Conservation (phyloP, 2,113 vertebrate species). For the Oreochromis spilurus region DNA sequence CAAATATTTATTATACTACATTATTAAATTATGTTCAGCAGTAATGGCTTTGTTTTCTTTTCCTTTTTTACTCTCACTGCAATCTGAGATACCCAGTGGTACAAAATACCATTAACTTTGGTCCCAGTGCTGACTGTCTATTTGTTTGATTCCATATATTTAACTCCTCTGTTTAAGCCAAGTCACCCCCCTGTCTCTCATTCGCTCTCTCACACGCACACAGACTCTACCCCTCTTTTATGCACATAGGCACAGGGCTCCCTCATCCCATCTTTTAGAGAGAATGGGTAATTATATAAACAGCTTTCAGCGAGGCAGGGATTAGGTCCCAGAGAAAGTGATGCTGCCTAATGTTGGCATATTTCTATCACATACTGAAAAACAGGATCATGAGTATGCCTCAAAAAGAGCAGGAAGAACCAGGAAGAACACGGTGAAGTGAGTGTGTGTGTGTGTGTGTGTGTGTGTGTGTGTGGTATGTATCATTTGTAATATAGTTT, state of each 20-base stretch:
- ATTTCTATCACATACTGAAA: conserved; percentile 38
- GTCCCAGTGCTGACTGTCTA: conserved; percentile 29
- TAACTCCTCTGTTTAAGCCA: conserved; percentile 31
- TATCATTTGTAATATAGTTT: background rate
- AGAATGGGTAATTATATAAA: conserved; percentile 68
- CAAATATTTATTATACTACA: conserved; percentile 56
- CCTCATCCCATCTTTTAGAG: conserved; percentile 41
- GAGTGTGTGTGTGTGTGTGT: background rate
- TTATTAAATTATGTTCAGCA: conserved; percentile 54
- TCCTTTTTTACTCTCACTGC: conserved; percentile 18
- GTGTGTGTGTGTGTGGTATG: background rate
- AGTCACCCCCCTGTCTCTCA: background rate
- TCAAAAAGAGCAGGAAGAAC: background rate
- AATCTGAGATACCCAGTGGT: conserved; percentile 35
- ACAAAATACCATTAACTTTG: conserved; percentile 55
- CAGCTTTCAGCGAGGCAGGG: conserved; percentile 53
- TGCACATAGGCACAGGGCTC: background rate
- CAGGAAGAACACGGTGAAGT: background rate
- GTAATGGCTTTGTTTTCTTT: conserved; percentile 50
- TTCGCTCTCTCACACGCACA: background rate
- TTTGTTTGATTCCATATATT: conserved; percentile 43
- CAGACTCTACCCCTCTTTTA: background rate
- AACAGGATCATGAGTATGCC: conserved; percentile 13
- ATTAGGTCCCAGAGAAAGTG: conserved; percentile 48
- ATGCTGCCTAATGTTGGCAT: conserved; percentile 44